These are phyloP conservation scores for Daboia siamensis DNA, from an alignment of 2,113 vertebrate genomes.

Conservation along the genomic window DNA sequence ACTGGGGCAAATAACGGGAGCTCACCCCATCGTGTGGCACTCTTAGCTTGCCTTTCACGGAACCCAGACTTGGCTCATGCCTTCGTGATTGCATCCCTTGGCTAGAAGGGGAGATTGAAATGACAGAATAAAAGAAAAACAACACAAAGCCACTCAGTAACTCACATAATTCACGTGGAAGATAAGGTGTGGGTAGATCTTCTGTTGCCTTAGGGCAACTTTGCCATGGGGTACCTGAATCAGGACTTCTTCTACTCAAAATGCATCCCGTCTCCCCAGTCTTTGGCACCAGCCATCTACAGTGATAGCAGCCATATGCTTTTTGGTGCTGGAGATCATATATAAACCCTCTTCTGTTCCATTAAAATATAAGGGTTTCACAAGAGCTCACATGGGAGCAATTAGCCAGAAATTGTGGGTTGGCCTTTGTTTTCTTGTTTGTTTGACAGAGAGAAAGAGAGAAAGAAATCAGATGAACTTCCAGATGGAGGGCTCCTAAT, in stretches of 20 bases:
- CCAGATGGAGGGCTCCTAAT: not conserved
- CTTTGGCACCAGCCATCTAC: not conserved
- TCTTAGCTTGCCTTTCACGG: not conserved
- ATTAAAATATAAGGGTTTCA: not conserved
- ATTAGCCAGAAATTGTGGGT: not conserved
- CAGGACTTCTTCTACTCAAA: not conserved
- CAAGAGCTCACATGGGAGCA: not conserved
- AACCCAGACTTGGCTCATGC: not conserved
- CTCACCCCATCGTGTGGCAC: not conserved
- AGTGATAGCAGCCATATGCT: not conserved
- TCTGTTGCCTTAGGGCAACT: not conserved
- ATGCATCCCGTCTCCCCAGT: not conserved
- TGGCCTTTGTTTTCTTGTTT: not conserved
- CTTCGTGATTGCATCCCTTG: not conserved
- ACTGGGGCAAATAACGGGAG: not conserved
- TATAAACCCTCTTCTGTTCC: not conserved
- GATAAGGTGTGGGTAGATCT: not conserved
- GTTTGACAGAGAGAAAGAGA: not conserved
- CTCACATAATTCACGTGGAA: not conserved
- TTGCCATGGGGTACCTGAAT: not conserved
- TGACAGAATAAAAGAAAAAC: not conserved
- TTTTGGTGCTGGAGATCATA: not conserved
- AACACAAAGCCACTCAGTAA: not conserved
- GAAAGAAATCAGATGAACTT: constrained; percentile 1
- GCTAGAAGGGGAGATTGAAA: not conserved